These are phyloP conservation scores for Melinopterus prodromus DNA, from an alignment of 2,888 invertebrate species.

Conservation along the genomic window DNA sequence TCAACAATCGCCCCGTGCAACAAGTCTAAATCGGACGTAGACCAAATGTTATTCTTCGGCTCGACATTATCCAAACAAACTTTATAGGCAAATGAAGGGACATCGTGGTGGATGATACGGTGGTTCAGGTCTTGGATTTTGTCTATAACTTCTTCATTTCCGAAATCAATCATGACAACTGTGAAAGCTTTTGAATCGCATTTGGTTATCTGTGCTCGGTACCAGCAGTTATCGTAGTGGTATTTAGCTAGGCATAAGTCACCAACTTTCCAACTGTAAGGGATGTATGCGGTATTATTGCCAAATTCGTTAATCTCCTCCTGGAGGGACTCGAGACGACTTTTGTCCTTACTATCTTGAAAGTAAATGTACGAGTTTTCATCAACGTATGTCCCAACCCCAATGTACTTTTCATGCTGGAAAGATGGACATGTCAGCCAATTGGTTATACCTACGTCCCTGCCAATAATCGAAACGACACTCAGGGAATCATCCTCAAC, in stretches of 20 bases:
- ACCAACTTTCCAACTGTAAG: slow-evolving; percentile 64
- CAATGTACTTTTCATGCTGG: slow-evolving; percentile 64
- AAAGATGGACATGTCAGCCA: slow-evolving; percentile 71
- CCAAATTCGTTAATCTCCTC: slow-evolving; percentile 50
- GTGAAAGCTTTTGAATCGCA: slow-evolving; percentile 50
- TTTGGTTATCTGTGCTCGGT: slow-evolving; percentile 71
- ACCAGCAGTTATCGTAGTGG: slow-evolving; percentile 72
- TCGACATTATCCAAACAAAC: slow-evolving; percentile 66
- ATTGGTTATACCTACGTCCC: slow-evolving; percentile 53
- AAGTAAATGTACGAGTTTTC: slow-evolving; percentile 60
- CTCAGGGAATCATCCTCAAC: slow-evolving; percentile 6
- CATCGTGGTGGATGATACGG: slow-evolving; percentile 68
- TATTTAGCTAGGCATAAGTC: slow-evolving; percentile 76
- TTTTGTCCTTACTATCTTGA: slow-evolving; percentile 52
- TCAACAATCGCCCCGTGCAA: slow-evolving; percentile 61
- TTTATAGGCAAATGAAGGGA: slow-evolving; percentile 73
- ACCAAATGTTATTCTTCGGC: slow-evolving; percentile 64
- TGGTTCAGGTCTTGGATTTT: slow-evolving; percentile 66
- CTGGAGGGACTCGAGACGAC: slow-evolving; percentile 50
- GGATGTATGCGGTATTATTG: slow-evolving; percentile 57
- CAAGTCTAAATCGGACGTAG: slow-evolving; percentile 65
- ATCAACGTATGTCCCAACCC: slow-evolving; percentile 70
- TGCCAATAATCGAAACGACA: neutral
- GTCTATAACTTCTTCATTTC: slow-evolving; percentile 74
- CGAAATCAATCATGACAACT: slow-evolving; percentile 78